Evolutionary conservation across 2,797 vertebrate genomes (phyloP).

Genomic region (Pristis pectinata): DNA sequence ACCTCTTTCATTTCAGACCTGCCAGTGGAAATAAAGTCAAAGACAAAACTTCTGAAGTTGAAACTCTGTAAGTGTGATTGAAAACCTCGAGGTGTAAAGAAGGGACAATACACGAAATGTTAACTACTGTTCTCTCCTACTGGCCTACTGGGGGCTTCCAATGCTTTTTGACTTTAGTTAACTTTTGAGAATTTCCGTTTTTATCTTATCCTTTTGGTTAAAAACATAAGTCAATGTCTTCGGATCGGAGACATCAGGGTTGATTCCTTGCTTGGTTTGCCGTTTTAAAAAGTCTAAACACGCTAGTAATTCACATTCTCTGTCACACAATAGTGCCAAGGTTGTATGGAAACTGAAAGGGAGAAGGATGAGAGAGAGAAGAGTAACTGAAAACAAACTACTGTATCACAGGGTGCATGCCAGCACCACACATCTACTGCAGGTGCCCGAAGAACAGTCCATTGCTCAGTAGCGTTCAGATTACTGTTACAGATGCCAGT

Average conservation of each 20-base stretch:
- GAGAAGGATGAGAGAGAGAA: background rate
- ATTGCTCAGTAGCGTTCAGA: slow-evolving; percentile 20
- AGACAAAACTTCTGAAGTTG: background rate
- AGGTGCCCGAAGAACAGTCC: slow-evolving; percentile 29
- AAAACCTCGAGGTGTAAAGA: background rate
- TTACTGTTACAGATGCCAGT: slow-evolving; percentile 32
- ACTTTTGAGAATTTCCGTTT: background rate
- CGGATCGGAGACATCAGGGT: background rate
- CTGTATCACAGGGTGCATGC: slow-evolving; percentile 10
- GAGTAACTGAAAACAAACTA: background rate
- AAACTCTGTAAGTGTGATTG: background rate
- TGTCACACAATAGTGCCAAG: background rate
- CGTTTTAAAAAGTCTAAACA: background rate
- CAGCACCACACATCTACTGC: slow-evolving; percentile 17
- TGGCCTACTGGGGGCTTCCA: background rate
- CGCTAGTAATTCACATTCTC: background rate
- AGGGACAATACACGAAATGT: background rate
- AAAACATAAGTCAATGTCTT: too few species aligned
- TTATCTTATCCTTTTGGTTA: background rate
- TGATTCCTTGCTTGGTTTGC: background rate
- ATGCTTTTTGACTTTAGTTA: background rate
- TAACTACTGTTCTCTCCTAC: background rate
- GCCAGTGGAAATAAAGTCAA: background rate
- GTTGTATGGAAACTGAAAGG: background rate
- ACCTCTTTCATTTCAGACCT: background rate